Evolutionary conservation across 2,113 vertebrate genomes (phyloP), one percentile per base, ranked within the genome.

Genomic region (Larimichthys crocea): DNA sequence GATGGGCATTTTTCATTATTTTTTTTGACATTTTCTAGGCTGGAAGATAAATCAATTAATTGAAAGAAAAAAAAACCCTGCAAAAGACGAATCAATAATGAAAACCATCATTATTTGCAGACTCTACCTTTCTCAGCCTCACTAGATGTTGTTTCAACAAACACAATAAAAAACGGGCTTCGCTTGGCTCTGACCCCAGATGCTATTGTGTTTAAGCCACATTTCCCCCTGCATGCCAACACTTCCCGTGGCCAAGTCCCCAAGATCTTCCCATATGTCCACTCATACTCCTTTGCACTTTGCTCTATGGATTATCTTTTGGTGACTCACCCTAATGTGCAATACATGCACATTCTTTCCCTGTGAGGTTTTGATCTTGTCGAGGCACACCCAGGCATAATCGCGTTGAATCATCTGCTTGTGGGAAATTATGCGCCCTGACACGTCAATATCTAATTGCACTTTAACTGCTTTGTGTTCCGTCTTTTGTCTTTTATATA

Each of bases 171-270:
- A 63, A 78, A 12, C 17, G 67, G 69, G 62, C 79, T 66, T 66
- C 57, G 61, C 79, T 86, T 59, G 85, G 80, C 68, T 67, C 70
- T 69, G 80, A 88, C 87, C 90, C 82, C 89, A 86, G 77, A 86
- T 90, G 90, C 86, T 87, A 90, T 87, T 88, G 80, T 89, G 85
- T 84, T 89, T 76, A 83, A 86, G 74, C 81, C 84, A 73, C 85
- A 77, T 82, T 85, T 85, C 76, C 61, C 50, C 85, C 72, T 50
- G 77, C 78, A 35, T 79, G 89, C 89, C 86, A 91, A 79, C 66
- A 1, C 83, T 69, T 82, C 79, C 83, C 62, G 53, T 46, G 22
- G 80, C 89, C 86, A 87, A 85, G 64, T 84, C 61, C 80, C 83
- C 35, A 3, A 70, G 66, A 81, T 82, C 79, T 74, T 16, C 77